Evolutionary conservation across 1,140 invertebrate genomes (phyloP), one percentile per base, ranked within the genome.

Genomic region (Venustaconcha ellipsiformis): DNA sequence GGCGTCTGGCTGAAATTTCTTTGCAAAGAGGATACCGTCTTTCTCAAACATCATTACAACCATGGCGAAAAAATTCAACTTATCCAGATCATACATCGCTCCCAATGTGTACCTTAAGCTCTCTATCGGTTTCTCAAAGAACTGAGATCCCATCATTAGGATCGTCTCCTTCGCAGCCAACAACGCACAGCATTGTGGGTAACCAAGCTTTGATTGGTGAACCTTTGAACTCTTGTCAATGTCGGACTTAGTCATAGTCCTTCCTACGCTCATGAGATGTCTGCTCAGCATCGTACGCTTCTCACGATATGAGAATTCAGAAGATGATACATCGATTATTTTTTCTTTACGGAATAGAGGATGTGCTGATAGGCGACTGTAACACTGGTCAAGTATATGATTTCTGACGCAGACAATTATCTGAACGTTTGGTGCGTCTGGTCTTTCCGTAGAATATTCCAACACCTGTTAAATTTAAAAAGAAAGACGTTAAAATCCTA

Each of bases 121-220:
- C 57, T 77, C 75, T 77, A 77, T 70, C 14, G 75, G 75, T 5
- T 66, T 18, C 56, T 77, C 75, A 56, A 77, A 77, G 66, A 77
- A 77, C 65, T 77, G 75, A 14, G 69, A 67, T 14, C 75, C 69
- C n/a, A 72, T 72, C 20, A 72, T 60, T n/a, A 77, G 17, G 55
- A 77, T 72, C 12, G 63, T 14, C 2, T 70, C 68, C 56, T 71
- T 70, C 12, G 63, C 67, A 15, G 72, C 58, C 57, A 64, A 77
- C 18, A 77, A 37, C 6, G 75, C 75, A 37, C 75, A 72, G 57
- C 75, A 77, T 59, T 77, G 63, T 20, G 75, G 75, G 59, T 57
- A 77, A 15, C 75, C 75, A 17, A 77, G 70, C 18, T 67, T 67
- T 12, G 75, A 77, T 15, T 60, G 26, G 59, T 77, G 70, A 14